Conservation (phyloP, 2,113 vertebrate genomes). For the Varanus salvator region DNA sequence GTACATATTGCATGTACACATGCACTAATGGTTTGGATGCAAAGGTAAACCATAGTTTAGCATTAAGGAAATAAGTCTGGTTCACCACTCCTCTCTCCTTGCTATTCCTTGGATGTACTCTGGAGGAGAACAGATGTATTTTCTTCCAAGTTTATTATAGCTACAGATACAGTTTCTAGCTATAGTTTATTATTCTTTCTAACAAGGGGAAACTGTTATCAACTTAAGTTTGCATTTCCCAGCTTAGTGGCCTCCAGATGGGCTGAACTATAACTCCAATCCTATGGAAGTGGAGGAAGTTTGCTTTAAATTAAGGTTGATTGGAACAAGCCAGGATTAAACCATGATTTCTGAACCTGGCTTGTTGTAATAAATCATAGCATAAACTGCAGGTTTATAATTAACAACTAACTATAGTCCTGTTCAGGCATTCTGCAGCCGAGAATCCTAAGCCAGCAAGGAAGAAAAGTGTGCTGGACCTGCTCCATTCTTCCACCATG, state of each 20-base stretch:
- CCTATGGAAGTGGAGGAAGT: no score
- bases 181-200: background rate
- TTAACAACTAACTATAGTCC: no score
- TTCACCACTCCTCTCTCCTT: background rate
- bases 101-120: background rate
- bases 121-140: background rate
- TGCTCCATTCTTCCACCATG: no score
- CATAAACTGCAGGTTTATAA: background rate
- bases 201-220: background rate
- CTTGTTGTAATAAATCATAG: background rate
- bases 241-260: no score
- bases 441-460: no score
- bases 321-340: background rate
- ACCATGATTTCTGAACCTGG: background rate
- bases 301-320: no score
- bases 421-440: no score
- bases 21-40: background rate
- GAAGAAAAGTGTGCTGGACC: no score
- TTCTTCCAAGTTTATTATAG: background rate
- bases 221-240: background rate
- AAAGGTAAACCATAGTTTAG: background rate
- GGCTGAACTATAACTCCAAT: no score
- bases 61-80: background rate
- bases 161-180: background rate
- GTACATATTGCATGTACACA: background rate